These are phyloP conservation scores for Furcula furcula DNA, from an alignment of 2,888 invertebrate genomes.

Conservation along the genomic window DNA sequence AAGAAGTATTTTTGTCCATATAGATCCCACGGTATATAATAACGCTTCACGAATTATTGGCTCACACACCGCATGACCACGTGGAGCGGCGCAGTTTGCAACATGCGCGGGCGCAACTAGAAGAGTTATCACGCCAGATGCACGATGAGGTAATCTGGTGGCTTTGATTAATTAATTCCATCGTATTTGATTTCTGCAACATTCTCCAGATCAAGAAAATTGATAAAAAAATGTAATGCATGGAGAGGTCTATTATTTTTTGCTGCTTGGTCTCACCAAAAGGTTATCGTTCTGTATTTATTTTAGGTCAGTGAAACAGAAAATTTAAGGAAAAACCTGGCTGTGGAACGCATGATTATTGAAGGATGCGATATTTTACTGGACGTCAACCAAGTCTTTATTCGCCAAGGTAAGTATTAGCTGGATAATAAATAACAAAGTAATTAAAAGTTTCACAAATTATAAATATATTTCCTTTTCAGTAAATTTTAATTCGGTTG, in stretches of 20 bases:
- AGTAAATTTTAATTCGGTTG: no score
- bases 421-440: background rate
- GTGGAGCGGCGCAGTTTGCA: slow-evolving; percentile 94
- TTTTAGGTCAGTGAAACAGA: slow-evolving; percentile 93
- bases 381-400: slow-evolving; percentile 96
- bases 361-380: slow-evolving; percentile 96
- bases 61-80: slow-evolving; percentile 96
- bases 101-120: slow-evolving; percentile 92
- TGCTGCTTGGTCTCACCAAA: no score
- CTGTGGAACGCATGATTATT: slow-evolving; percentile 96
- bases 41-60: slow-evolving; percentile 93
- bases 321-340: slow-evolving; percentile 93
- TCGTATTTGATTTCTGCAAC: no score
- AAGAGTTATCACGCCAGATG: slow-evolving; percentile 93
- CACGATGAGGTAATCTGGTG: slow-evolving; percentile 90
- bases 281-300: background rate
- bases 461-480: no score
- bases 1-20: no score
- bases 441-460: no score
- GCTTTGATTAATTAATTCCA: no score
- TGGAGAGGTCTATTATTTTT: no score
- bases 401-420: slow-evolving; percentile 88
- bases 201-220: no score
- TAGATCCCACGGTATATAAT: slow-evolving; percentile 96
- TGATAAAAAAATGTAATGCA: no score